A percentile compares a stretch with the other conserved stretches of the same genome.
phyloP scores from a whole-genome alignment of 2,113 vertebrate species.

The Puntigrus tetrazona region DNA sequence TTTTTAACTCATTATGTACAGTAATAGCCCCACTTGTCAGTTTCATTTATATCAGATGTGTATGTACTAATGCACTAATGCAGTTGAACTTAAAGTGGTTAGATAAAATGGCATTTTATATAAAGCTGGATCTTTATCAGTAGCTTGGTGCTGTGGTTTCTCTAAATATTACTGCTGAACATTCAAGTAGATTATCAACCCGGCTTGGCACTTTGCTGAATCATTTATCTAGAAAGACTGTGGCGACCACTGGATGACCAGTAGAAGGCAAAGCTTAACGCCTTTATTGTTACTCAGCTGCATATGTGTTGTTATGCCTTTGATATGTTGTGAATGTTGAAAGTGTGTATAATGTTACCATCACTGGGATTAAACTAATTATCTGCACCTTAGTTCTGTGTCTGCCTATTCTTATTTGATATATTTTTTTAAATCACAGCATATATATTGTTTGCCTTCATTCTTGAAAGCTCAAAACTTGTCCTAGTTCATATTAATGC shows the following conservation, averaged over 20 bases:
- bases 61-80: not conserved
- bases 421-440: not conserved
- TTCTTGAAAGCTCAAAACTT: not conserved
- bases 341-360: not conserved
- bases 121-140: not conserved
- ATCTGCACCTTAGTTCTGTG: slow-evolving; percentile 17
- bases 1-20: not conserved
- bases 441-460: not conserved
- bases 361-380: slow-evolving; percentile 24
- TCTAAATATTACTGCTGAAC: not conserved
- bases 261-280: not conserved
- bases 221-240: not conserved
- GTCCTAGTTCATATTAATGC: not conserved
- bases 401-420: not conserved
- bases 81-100: not conserved
- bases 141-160: not conserved
- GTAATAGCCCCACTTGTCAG: not conserved
- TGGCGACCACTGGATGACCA: not conserved
- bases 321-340: slow-evolving; percentile 29
- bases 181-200: not conserved
- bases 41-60: slow-evolving; percentile 9
- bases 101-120: not conserved
- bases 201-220: not conserved
- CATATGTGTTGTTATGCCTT: slow-evolving; percentile 25
- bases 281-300: not conserved